Evolutionary conservation across 2,113 vertebrate species (phyloP), one percentile per base, ranked within the genome.

Genomic region (Gambusia affinis): DNA sequence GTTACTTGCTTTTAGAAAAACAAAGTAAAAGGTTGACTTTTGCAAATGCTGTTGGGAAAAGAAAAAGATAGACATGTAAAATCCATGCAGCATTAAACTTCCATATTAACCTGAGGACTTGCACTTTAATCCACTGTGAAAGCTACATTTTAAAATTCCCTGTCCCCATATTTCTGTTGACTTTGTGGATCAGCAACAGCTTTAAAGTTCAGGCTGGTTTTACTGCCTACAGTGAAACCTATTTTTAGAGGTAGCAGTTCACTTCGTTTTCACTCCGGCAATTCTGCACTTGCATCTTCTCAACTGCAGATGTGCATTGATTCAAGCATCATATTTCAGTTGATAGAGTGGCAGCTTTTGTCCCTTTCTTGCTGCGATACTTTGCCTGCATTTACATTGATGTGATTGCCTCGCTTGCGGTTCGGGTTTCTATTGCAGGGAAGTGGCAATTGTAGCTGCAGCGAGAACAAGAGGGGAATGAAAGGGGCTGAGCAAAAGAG

Each of bases 361-460:
- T 47, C 70, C 17, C 69, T 70, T 71, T 74, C 57, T 37, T 69
- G 31, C 60, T 24, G 8, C 42, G 65, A 33, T 51, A n/a, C 68
- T 77, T 70, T 75, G 73, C 75, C 64, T 44, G 35, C 80, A 83
- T 82, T 87, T 85, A 80, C 75, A 86, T 88, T 81, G 29, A 75
- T 90, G 80, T 84, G 78, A 85, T 79, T 72, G 47, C 24, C 27
- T 70, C 33, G 70, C 44, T 30, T 22, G 74, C 73, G 67, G 57
- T 86, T 83, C 70, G 75, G 79, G 79, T 82, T 86, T 80, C 60
- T 72, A 61, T 89, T 80, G 70, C 60, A 74, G 72, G 63, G 66
- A 88, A 79, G 68, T 83, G 79, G 54, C 65, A 84, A 85, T 85
- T 84, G 85, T 69, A 81, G 64, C 60, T 79, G 57, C 78, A 80